Evolutionary conservation across 2,888 invertebrate species (phyloP).

Genomic region (Drosophila ochracea): DNA sequence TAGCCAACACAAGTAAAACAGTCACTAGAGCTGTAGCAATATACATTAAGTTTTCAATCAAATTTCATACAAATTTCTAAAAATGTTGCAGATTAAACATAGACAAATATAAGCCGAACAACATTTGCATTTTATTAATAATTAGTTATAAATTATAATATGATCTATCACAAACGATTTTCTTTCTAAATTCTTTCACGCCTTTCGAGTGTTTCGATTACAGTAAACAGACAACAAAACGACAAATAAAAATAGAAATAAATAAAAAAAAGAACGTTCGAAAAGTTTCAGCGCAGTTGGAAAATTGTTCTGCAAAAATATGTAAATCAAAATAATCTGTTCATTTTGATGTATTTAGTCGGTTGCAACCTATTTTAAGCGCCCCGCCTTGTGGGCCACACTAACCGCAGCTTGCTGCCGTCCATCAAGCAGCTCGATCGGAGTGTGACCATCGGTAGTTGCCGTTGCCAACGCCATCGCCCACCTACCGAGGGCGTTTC

Average conservation of each 20-base stretch:
- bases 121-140: background rate
- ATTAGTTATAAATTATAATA: background rate
- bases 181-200: background rate
- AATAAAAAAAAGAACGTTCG: background rate
- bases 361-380: background rate
- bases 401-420: conserved; percentile 7
- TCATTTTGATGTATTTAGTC: background rate
- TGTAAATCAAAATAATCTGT: background rate
- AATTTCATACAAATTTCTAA: background rate
- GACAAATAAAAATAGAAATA: background rate
- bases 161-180: background rate
- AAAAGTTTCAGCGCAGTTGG: background rate
- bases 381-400: conserved; percentile 37
- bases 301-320: background rate
- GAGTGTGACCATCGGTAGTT: conserved; percentile 59
- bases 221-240: background rate
- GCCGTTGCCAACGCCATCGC: conserved; percentile 60
- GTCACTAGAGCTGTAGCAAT: no score
- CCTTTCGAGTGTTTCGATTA: background rate
- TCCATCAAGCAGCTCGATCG: conserved; percentile 51
- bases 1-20: background rate
- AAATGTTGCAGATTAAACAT: background rate
- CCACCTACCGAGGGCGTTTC: conserved; percentile 82
- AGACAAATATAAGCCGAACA: background rate
- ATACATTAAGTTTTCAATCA: no score